phyloP scores from a whole-genome alignment of 2,113 vertebrate species.

The Polyodon spathula region DNA sequence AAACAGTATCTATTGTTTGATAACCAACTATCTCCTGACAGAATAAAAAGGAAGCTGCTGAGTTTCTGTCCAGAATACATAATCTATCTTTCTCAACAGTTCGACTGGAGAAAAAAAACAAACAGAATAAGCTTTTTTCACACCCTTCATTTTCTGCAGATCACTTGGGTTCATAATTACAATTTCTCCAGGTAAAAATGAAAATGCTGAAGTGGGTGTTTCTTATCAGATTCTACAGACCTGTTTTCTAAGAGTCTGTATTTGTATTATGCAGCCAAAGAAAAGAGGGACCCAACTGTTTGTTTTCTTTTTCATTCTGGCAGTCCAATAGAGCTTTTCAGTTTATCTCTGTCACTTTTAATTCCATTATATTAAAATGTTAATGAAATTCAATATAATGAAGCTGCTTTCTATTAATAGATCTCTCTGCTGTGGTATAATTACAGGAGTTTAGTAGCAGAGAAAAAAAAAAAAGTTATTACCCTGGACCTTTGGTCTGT shows the following conservation, averaged over 20 bases:
- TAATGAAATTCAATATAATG: constrained; percentile 35
- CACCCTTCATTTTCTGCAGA: too few relatives aligned
- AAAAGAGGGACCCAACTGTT: constrained; percentile 25
- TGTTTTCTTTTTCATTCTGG: constrained; percentile 19
- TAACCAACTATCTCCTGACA: constrained; percentile 55
- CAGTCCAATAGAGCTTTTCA: constrained; percentile 21
- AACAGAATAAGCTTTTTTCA: too few relatives aligned
- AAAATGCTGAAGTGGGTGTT: neutral
- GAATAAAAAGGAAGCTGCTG: constrained; percentile 48
- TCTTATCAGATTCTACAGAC: neutral
- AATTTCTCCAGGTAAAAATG: neutral
- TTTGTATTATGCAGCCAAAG: too few relatives aligned
- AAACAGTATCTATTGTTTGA: constrained; percentile 38
- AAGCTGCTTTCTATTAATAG: constrained; percentile 26
- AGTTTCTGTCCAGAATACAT: constrained; percentile 57
- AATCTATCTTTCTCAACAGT: constrained; percentile 64
- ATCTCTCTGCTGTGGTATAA: constrained; percentile 19
- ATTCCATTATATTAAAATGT: constrained; percentile 32
- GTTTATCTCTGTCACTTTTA: constrained; percentile 27
- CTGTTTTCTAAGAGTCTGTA: neutral
- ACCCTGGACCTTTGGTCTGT: constrained; percentile 44
- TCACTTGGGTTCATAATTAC: neutral
- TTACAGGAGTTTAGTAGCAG: constrained; percentile 32
- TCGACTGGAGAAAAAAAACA: constrained; percentile 31
- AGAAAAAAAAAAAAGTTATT: constrained; percentile 48